These are phyloP conservation scores for Coendou prehensilis DNA, from an alignment of 2,797 vertebrate genomes.

Conservation along the genomic window DNA sequence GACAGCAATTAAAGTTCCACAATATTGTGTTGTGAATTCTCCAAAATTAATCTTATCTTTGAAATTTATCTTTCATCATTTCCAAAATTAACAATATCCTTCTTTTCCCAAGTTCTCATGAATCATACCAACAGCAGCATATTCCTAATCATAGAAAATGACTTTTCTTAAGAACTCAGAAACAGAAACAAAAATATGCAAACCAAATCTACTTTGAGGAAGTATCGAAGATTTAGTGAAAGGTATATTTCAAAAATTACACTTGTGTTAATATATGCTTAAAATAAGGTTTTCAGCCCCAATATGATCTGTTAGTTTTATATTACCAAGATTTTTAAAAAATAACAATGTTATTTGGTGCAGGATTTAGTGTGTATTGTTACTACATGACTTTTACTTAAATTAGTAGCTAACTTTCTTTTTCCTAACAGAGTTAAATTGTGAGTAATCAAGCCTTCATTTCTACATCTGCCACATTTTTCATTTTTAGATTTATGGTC, in stretches of 20 bases:
- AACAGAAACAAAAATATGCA: neutral
- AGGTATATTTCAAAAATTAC: neutral
- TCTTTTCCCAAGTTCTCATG: slow-evolving; percentile 40
- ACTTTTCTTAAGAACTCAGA: neutral
- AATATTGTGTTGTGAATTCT: neutral
- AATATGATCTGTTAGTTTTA: neutral
- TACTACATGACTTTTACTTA: neutral
- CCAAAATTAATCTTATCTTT: neutral
- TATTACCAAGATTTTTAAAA: neutral
- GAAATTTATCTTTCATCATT: slow-evolving; percentile 24
- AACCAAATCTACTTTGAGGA: slow-evolving; percentile 43
- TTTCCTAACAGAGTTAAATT: slow-evolving; percentile 10
- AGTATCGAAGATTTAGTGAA: slow-evolving; percentile 6
- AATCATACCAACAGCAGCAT: neutral
- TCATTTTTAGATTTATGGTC: neutral
- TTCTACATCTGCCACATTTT: neutral
- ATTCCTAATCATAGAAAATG: slow-evolving; percentile 14
- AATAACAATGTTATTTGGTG: neutral
- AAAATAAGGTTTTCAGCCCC: slow-evolving; percentile 9
- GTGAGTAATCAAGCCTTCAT: neutral
- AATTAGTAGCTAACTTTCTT: neutral
- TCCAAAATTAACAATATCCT: neutral
- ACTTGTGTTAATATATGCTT: neutral
- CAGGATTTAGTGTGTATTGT: slow-evolving; percentile 1
- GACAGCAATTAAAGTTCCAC: neutral